Evolutionary conservation across 2,888 invertebrate genomes (phyloP).

Genomic region (Anodontia alba): DNA sequence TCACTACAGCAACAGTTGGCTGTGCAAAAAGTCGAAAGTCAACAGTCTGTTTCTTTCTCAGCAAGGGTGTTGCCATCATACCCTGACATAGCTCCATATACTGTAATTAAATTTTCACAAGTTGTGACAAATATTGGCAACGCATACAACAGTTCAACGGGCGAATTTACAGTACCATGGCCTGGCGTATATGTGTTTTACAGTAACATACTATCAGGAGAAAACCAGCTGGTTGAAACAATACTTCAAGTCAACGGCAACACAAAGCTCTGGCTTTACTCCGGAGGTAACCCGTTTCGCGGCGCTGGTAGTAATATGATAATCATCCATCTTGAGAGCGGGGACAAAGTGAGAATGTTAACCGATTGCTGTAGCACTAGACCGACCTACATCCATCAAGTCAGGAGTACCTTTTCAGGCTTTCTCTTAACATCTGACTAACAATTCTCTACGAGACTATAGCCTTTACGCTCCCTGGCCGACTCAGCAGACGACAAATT

Average conservation of each 20-base stretch:
- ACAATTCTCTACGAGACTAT: no score
- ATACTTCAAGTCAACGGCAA: neutral
- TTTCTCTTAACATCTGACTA: no score
- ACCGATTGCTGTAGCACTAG: neutral
- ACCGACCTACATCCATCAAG: neutral
- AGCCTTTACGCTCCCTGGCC: no score
- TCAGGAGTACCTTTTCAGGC: neutral
- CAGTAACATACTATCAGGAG: neutral
- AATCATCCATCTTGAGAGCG: neutral
- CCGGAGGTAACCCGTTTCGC: neutral
- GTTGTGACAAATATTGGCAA: no score
- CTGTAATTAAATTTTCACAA: neutral
- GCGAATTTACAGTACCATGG: no score
- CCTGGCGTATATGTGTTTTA: neutral
- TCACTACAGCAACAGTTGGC: no score
- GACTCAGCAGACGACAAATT: no score
- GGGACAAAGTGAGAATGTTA: neutral
- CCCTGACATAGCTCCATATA: neutral
- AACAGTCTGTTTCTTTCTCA: no score
- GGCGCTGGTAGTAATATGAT: neutral
- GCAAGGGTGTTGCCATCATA: no score
- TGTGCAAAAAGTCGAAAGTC: no score
- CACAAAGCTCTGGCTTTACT: neutral
- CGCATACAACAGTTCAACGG: no score
- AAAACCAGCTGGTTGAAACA: neutral